A percentile compares a stretch with the other conserved stretches of the same genome.
phyloP scores from a whole-genome alignment of 2,797 vertebrate genomes.

The Yasuhikotakia modesta region DNA sequence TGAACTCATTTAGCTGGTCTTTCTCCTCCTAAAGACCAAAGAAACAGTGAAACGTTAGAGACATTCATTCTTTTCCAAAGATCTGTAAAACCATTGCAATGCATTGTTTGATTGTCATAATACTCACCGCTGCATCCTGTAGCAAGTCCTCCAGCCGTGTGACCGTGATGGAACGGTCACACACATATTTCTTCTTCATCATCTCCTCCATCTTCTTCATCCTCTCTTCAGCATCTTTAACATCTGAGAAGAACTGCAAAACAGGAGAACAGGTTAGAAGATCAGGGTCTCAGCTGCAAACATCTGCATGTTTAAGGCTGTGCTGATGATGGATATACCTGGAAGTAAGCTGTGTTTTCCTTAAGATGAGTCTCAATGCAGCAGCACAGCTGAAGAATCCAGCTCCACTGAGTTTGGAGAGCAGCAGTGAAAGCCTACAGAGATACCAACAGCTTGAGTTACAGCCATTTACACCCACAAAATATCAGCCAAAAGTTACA shows the following conservation, averaged over 20 bases:
- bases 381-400: conserved; percentile 93
- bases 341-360: conserved; percentile 90
- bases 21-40: conserved; percentile 82
- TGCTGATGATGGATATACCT: conserved; percentile 73
- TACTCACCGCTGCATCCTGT: conserved; percentile 83
- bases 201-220: conserved; percentile 85
- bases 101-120: not conserved
- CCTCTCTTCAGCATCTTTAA: conserved; percentile 84
- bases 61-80: conserved; percentile 86
- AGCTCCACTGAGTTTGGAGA: conserved; percentile 96
- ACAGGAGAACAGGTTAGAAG: not conserved
- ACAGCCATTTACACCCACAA: conserved; percentile 51
- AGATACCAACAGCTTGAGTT: conserved; percentile 63
- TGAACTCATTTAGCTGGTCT: conserved; percentile 85
- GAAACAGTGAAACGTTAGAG: not conserved
- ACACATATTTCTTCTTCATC: conserved; percentile 87
- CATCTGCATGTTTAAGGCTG: not conserved
- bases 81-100: conserved; percentile 58
- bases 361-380: conserved; percentile 91
- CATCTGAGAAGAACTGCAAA: conserved; percentile 84
- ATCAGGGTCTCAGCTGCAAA: conserved; percentile 46
- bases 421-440: conserved; percentile 87
- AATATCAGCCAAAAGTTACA: too few relatives aligned
- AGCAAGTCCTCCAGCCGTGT: conserved; percentile 91
- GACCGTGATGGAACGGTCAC: conserved; percentile 87